Evolutionary conservation across 2,888 invertebrate species (phyloP).

Genomic region (Diaphora mendica): DNA sequence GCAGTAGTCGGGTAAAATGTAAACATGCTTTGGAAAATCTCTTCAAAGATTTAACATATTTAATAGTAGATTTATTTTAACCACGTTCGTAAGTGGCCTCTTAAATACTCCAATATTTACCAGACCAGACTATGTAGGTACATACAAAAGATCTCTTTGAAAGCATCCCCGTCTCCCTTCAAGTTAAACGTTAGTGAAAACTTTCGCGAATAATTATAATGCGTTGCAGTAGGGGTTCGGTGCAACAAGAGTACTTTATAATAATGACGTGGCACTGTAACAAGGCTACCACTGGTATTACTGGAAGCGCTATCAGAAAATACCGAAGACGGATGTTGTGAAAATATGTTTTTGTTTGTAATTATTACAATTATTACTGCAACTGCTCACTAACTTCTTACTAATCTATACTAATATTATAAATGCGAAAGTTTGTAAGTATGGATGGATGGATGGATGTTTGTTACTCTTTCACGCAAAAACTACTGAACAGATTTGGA

Average conservation of each 20-base stretch:
- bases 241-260: slow-evolving; percentile 73
- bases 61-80: not conserved
- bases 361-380: too few species aligned
- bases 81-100: slow-evolving; percentile 19
- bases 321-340: too few species aligned
- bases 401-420: too few species aligned
- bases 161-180: slow-evolving; percentile 55
- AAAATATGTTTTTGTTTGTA: too few species aligned
- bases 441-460: too few species aligned
- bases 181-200: slow-evolving; percentile 75
- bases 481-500: too few species aligned
- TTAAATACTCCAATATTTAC: slow-evolving; percentile 39
- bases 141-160: slow-evolving; percentile 69
- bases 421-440: too few species aligned
- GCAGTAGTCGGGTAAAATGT: too few species aligned
- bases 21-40: not conserved
- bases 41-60: not conserved
- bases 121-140: slow-evolving; percentile 47
- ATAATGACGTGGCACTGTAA: slow-evolving; percentile 69
- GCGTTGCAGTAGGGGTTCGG: slow-evolving; percentile 64
- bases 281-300: slow-evolving; percentile 24
- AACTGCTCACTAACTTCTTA: too few species aligned
- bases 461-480: too few species aligned
- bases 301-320: slow-evolving; percentile 30
- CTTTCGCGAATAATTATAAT: slow-evolving; percentile 80